Base-by-base conservation (phyloP, 2,113 vertebrate genomes). In the Thryonomys swinderianus region DNA sequence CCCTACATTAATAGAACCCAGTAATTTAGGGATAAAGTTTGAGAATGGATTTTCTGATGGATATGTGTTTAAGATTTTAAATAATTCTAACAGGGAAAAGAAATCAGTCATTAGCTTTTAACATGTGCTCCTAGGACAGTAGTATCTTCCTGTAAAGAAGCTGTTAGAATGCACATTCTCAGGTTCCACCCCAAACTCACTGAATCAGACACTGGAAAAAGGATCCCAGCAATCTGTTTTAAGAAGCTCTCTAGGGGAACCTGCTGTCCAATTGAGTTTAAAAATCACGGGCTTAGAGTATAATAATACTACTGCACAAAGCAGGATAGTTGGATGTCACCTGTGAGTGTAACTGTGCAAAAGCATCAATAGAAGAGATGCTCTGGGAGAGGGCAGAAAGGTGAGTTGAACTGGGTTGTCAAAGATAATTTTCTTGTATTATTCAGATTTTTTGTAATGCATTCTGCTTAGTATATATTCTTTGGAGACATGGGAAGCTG, bases 101-200 rank as follows among this genome's bases (percentile, higher is more conserved):
- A 92, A 71, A 87, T n/a, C 16, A 69, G 51, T 40, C 40, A 34
- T 53, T 45, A 23, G 4, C 48, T 88, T 9, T 71, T 45, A 64
- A 57, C 55, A 51, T 71, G 59, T 79, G 21, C 3, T 55, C 61
- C 23, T 64, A 9, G 7, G 1, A 37, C 40, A 12, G 23, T 40
- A 59, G 45, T 20, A n/a, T 48, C n/a, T 59, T 11, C 37, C 30
- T 85, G 73, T 61, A 53, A 40, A 59, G 25, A 90, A 64, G 25
- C 74, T 90, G 73, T 78, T 93, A 89, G 79, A 78, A 95, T 86
- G 45, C 37, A 76, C 20, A 59, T 64, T 74, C 37, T 57, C 25
- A 32, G 11, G 17, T n/a, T 91, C 7, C 18, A 57, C 3, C 13
- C 16, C 20, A 73, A 30, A 81, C 55, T 32, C 27, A 67, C 37